These are phyloP conservation scores for Redunca redunca DNA, from an alignment of 2,113 vertebrate species.

Conservation along the genomic window DNA sequence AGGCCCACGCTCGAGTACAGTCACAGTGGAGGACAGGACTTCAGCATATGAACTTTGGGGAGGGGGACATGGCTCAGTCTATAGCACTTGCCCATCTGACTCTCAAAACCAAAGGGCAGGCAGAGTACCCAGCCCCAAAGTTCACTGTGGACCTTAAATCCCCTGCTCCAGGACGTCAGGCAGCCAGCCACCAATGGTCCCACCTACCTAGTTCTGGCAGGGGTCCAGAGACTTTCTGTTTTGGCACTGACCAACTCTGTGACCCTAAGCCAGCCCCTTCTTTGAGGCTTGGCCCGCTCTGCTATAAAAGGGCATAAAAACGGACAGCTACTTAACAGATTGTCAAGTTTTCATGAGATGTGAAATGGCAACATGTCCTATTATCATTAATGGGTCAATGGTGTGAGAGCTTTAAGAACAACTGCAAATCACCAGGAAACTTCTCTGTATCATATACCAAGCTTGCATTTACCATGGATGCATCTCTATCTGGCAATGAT, in stretches of 20 bases:
- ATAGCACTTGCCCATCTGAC: neutral
- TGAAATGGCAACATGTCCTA: neutral
- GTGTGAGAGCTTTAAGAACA: neutral
- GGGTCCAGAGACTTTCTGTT: neutral
- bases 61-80: fast-evolving
- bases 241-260: neutral
- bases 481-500: neutral
- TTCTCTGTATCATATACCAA: neutral
- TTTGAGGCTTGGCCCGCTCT: neutral
- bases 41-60: neutral
- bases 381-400: neutral
- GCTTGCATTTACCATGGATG: neutral
- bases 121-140: no score
- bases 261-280: neutral
- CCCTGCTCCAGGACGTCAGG: neutral
- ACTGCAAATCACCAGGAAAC: neutral
- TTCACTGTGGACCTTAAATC: neutral
- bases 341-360: neutral
- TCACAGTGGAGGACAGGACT: neutral
- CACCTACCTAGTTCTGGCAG: neutral
- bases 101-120: neutral
- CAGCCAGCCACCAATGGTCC: neutral
- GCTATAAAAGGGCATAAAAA: neutral
- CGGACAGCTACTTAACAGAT: neutral
- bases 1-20: neutral